A percentile compares a stretch with the other conserved stretches of the same genome.
Evolutionary conservation across 2,888 invertebrate genomes (phyloP).

Genomic region (Ypsolopha sequella): DNA sequence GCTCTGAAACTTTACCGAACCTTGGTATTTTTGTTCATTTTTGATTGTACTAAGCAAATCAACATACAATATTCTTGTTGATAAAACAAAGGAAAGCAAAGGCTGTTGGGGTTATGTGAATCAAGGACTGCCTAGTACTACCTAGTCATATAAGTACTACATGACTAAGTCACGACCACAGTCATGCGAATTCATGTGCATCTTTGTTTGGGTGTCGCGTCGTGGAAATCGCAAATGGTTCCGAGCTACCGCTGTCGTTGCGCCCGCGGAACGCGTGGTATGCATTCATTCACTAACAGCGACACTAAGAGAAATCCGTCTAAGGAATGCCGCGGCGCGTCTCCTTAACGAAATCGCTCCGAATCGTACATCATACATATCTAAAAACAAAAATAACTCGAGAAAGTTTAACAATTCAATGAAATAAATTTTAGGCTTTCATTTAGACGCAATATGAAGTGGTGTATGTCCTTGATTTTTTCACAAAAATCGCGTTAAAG

Average conservation of each 20-base stretch:
- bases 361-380: too few species aligned
- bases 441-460: too few species aligned
- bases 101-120: neutral
- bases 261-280: slow-evolving; percentile 28
- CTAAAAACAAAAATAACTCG: too few species aligned
- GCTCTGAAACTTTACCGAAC: too few species aligned
- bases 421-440: too few species aligned
- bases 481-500: too few species aligned
- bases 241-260: slow-evolving; percentile 39
- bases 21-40: too few species aligned
- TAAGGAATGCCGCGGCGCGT: slow-evolving; percentile 18
- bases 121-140: too few species aligned
- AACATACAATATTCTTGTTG: neutral
- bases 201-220: neutral
- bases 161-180: neutral
- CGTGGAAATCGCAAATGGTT: slow-evolving; percentile 45
- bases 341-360: slow-evolving; percentile 1
- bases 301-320: slow-evolving; percentile 47
- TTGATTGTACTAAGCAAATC: too few species aligned
- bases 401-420: too few species aligned
- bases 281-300: neutral
- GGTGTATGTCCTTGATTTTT: too few species aligned
- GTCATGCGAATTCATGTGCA: neutral
- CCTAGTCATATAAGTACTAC: too few species aligned
- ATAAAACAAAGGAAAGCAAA: neutral